Conservation (phyloP, 2,888 invertebrate species). For the Himalopsyche tibetana region DNA sequence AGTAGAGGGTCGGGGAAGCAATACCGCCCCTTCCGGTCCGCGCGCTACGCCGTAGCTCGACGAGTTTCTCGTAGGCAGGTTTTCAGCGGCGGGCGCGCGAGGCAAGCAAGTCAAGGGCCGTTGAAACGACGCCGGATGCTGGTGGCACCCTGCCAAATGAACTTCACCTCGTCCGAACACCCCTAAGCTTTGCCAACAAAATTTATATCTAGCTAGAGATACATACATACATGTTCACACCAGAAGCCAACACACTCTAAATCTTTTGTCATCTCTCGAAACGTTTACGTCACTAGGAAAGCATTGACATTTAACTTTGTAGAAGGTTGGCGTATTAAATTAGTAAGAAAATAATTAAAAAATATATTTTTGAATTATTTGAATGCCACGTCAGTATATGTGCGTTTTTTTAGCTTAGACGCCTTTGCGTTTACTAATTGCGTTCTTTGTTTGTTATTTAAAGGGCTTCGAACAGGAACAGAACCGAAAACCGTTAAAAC, state of each 20-base stretch:
- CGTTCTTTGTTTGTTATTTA: too few species aligned
- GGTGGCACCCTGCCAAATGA: conserved; percentile 51
- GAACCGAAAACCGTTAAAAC: too few species aligned
- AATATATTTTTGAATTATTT: too few species aligned
- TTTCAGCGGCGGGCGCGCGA: too few species aligned
- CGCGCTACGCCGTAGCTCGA: conserved; percentile 10
- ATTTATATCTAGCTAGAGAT: background rate
- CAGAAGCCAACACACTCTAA: conserved; percentile 8
- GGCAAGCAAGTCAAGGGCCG: conserved; percentile 44
- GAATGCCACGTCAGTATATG: too few species aligned
- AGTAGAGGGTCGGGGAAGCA: conserved; percentile 12
- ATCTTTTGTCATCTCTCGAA: conserved; percentile 22
- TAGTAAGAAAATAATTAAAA: too few species aligned
- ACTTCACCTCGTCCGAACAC: conserved; percentile 47
- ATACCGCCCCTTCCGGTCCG: conserved; percentile 37
- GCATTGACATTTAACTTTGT: background rate
- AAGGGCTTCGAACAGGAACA: too few species aligned
- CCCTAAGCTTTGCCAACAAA: conserved; percentile 43
- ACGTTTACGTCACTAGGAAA: conserved; percentile 25
- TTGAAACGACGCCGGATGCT: conserved; percentile 50
- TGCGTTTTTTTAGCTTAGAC: too few species aligned
- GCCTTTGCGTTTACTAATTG: too few species aligned
- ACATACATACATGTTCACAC: conserved; percentile 2
- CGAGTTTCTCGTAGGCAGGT: background rate
- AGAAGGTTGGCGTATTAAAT: too few species aligned